Evolutionary conservation across 2,888 invertebrate genomes (phyloP), one percentile per base, ranked within the genome.

Genomic region (Gisinianus flammeolus): DNA sequence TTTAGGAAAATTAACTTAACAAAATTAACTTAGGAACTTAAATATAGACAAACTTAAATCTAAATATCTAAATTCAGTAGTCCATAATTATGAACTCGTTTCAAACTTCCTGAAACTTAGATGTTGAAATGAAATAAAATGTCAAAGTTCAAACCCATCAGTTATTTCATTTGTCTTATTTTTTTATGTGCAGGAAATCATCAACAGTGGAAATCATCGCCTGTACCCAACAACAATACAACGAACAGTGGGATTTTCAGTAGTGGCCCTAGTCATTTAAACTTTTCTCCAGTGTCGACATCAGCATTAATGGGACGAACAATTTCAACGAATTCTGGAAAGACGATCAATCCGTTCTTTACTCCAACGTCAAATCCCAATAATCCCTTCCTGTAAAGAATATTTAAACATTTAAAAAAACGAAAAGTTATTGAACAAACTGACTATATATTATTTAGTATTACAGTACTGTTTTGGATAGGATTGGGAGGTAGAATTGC

Each of bases 351-450:
- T 77, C 83, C 83, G 0, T 83, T 83, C 77, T 82, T 71, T 58
- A 76, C 81, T 22, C 30, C 81, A 31, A 77, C 80, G 19, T 54
- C 79, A 35, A 84, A 84, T 75, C 84, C 84, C 4, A 81, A 83
- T 70, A 84, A 84, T 76, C 84, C 84, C 3, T 84, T 84, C 66
- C 77, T 84, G 78, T 84, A 79, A 83, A n/a, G n/a, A n/a, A n/a
- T n/a, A n/a, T n/a, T n/a, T n/a, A n/a, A n/a, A n/a, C n/a, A n/a
- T n/a, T n/a, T n/a, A n/a, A n/a, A n/a, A n/a, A n/a, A n/a, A n/a
- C n/a, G n/a, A n/a, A n/a, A n/a, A n/a, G n/a, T n/a, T n/a, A n/a
- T n/a, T n/a, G n/a, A n/a, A n/a, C n/a, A n/a, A n/a, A n/a, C n/a
- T n/a, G n/a, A n/a, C n/a, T n/a, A n/a, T n/a, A n/a, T n/a, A n/a